phyloP scores from a whole-genome alignment of 2,113 vertebrate genomes.

The Typhlomys cinereus region DNA sequence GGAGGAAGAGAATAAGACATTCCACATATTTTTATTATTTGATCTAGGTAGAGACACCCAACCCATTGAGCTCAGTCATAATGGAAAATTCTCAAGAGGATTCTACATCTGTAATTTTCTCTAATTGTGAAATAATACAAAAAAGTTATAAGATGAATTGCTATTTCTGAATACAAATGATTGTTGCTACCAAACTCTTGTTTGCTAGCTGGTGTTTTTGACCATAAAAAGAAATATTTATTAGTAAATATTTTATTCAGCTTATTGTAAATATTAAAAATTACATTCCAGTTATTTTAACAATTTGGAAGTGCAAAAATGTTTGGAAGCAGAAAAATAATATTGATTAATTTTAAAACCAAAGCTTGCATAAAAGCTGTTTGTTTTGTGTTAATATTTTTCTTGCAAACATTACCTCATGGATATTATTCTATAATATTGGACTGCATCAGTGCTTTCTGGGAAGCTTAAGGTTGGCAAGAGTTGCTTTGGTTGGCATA shows the following conservation, averaged over 20 bases:
- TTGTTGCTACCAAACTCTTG: neutral
- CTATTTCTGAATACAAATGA: neutral
- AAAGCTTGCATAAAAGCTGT: neutral
- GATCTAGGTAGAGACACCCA: neutral
- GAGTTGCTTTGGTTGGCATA: neutral
- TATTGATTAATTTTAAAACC: neutral
- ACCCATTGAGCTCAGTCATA: neutral
- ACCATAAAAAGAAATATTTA: neutral
- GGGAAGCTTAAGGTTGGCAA: neutral
- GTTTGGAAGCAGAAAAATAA: neutral
- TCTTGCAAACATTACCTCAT: neutral
- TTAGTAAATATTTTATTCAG: neutral
- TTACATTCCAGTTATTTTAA: neutral
- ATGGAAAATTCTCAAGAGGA: neutral
- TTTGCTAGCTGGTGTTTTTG: neutral
- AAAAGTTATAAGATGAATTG: neutral
- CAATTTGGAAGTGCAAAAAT: neutral
- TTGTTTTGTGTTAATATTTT: neutral
- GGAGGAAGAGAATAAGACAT: neutral
- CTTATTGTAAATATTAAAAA: neutral
- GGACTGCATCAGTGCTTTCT: neutral
- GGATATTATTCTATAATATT: neutral
- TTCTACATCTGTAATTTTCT: neutral
- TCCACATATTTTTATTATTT: neutral
- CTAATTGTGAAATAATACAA: neutral